Percentiles rank a stretch among this genome's conserved stretches.
Conservation (phyloP, 2,888 invertebrate species). For the Eupithecia abbreviata region DNA sequence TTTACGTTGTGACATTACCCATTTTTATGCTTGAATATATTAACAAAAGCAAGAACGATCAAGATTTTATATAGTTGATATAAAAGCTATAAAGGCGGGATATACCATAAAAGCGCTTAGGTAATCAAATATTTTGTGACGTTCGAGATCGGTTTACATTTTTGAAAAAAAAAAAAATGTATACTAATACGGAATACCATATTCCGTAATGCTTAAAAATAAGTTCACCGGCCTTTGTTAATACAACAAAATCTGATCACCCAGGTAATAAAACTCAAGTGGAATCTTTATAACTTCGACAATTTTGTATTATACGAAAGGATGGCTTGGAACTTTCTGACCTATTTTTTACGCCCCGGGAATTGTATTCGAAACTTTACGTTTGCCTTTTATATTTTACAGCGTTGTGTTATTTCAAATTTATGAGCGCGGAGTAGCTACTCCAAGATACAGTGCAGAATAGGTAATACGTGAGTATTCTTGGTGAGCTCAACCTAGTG, state of each 20-base stretch:
- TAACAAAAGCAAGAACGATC: not conserved
- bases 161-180: not conserved
- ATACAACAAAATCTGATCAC: constrained; percentile 20
- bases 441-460: not conserved
- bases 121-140: not conserved
- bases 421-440: not conserved
- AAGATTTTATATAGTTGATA: not conserved
- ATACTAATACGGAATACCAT: not conserved
- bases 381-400: constrained; percentile 10
- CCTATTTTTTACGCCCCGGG: constrained; percentile 15
- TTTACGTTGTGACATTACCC: too few species aligned
- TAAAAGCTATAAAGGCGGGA: not conserved
- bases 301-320: constrained; percentile 22
- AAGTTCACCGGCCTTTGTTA: constrained; percentile 16
- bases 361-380: constrained; percentile 13
- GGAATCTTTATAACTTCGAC: constrained; percentile 22
- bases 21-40: not conserved
- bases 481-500: too few species aligned
- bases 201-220: not conserved
- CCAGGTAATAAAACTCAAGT: constrained; percentile 26
- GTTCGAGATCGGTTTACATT: not conserved
- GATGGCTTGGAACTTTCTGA: constrained; percentile 18
- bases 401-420: constrained; percentile 13
- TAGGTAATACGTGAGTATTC: not conserved
- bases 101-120: not conserved